Percentiles rank a stretch among this genome's conserved stretches.
These are phyloP conservation scores for Trachemys scripta DNA, from an alignment of 2,113 vertebrate species.

Conservation along the genomic window DNA sequence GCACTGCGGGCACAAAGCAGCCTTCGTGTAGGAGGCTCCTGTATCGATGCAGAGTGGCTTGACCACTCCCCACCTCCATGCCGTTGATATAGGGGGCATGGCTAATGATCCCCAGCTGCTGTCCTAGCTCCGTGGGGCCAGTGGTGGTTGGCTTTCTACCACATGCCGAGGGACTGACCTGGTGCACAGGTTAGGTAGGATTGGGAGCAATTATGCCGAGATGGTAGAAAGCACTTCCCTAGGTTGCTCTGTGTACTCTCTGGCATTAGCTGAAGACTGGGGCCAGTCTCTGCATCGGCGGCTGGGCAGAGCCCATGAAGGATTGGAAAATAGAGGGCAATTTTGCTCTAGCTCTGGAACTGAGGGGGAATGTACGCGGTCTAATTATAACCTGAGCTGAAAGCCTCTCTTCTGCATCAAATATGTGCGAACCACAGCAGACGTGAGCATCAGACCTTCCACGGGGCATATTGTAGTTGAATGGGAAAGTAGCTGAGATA, in stretches of 20 bases:
- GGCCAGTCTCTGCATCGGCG: background rate
- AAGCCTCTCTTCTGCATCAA: background rate
- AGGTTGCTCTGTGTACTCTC: fast-evolving
- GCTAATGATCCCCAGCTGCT: background rate
- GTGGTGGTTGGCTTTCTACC: fast-evolving
- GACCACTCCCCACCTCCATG: background rate
- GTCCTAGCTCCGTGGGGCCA: background rate
- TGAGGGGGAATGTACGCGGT: background rate
- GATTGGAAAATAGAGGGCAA: background rate
- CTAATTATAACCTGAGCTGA: background rate
- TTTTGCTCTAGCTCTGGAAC: background rate
- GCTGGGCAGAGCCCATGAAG: background rate
- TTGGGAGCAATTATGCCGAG: background rate
- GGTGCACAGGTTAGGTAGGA: fast-evolving
- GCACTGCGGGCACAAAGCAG: background rate
- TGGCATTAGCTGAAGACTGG: background rate
- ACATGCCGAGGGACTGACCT: background rate
- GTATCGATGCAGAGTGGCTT: background rate
- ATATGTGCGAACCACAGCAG: fast-evolving
- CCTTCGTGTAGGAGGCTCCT: background rate
- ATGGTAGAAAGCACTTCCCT: fast-evolving
- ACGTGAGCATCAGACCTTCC: background rate
- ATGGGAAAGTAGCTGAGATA: fast-evolving
- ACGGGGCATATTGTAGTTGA: fast-evolving
- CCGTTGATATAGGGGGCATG: background rate